Conservation (phyloP, 2,113 vertebrate species). For the Orcinus orca region DNA sequence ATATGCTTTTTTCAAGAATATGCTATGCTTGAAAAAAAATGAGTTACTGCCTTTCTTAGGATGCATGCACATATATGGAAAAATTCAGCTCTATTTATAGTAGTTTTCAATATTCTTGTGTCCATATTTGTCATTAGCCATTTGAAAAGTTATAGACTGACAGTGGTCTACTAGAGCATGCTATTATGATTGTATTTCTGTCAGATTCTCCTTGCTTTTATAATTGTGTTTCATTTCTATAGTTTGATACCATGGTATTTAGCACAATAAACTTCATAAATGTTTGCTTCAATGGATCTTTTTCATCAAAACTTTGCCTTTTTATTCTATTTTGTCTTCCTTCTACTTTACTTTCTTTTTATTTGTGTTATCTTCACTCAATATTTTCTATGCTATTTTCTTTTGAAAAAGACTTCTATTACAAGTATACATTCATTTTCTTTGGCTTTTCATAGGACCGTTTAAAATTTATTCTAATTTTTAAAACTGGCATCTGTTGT, state of each 20-base stretch:
- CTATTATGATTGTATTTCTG: not conserved
- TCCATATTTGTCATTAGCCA: not conserved
- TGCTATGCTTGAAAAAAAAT: not conserved
- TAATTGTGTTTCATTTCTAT: not conserved
- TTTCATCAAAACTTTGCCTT: not conserved
- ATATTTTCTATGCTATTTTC: not conserved
- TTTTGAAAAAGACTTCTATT: not conserved
- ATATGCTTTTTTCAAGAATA: too few relatives aligned
- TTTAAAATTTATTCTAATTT: not conserved
- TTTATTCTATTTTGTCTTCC: not conserved
- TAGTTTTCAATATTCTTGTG: conserved; percentile 2
- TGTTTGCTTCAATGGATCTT: not conserved
- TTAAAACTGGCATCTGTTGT: not conserved
- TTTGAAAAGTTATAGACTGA: not conserved
- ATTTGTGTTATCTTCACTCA: not conserved
- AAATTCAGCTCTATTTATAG: not conserved
- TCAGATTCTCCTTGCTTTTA: not conserved
- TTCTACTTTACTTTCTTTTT: not conserved
- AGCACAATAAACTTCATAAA: not conserved
- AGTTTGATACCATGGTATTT: not conserved
- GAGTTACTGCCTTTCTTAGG: not conserved
- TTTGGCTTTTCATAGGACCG: not conserved
- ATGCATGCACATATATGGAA: not conserved
- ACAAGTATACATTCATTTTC: not conserved
- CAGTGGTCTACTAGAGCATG: not conserved